Base-by-base conservation (phyloP, 2,888 invertebrate genomes). In the Phyllotreta striolata region DNA sequence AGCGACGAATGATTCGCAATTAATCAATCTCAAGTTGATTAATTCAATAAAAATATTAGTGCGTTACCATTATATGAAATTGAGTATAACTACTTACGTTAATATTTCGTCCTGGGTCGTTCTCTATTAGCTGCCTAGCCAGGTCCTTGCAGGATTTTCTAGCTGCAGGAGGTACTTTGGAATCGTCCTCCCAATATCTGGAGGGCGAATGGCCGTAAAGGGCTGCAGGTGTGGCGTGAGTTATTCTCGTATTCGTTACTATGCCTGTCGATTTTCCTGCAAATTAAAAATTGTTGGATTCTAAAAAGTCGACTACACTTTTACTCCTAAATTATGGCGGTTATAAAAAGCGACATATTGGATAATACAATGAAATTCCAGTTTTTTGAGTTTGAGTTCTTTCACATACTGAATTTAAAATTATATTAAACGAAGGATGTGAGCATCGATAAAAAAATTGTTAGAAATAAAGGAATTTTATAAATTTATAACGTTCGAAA, bases 181-280 rank as follows among this genome's bases (percentile, higher is more conserved):
- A 88, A 77, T 91, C 91, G 72, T 91, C 91, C 76, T 91, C 91
- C 91, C 91, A 92, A 78, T 91, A 90, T 49, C 92, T 83, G 12
- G 89, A 88, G 6, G 91, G 88, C 1, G 90, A 86, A 75, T 91
- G 91, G 0, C 91, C 90, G 76, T 90, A 92, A 40, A 91, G 81
- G 0, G 91, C 91, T 0, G 91, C 91, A 0, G 92, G 91, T 0
- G 91, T 91, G 0, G 91, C 92, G 76, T 92, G 92, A 0, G 92
- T 92, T 71, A 92, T 87, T 47, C 92, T 83, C 0, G 91, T 90
- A 64, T 91, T 92, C 2, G 93, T 93, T 37, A 92, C 91, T 44
- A 93, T 87, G 0, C 92, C 93, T n/a, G 89, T 91, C 9, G 90
- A 87, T 83, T 91, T 91, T 57, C 91, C 91, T 89, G 79, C 7